phyloP scores from a whole-genome alignment of 2,797 vertebrate species.

The Taenioides sp. region DNA sequence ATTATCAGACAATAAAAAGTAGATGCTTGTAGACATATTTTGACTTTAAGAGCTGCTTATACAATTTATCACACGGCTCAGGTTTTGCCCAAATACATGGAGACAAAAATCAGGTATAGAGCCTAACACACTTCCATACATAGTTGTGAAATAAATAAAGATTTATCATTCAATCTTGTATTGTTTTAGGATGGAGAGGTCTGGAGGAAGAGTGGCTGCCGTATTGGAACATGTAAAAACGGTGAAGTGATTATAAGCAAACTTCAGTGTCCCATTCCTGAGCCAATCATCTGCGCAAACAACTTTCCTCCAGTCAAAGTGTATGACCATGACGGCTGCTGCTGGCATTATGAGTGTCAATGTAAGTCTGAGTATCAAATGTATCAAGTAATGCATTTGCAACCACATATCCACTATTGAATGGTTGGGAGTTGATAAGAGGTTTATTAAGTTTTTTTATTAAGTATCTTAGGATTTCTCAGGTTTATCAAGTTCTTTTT shows the following conservation, averaged over 20 bases:
- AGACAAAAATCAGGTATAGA: too few relatives aligned
- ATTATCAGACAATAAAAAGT: too few relatives aligned
- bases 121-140: not conserved
- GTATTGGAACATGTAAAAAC: slow-evolving; percentile 70
- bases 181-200: slow-evolving; percentile 76
- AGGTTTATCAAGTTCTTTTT: too few relatives aligned
- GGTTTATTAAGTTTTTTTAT: too few relatives aligned
- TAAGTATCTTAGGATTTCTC: too few relatives aligned
- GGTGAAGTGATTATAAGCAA: slow-evolving; percentile 47
- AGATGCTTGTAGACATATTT: too few relatives aligned
- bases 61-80: too few relatives aligned
- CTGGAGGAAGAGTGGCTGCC: slow-evolving; percentile 75
- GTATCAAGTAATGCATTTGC: not conserved
- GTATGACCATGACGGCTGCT: slow-evolving; percentile 76
- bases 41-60: too few relatives aligned
- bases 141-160: not conserved
- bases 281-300: slow-evolving; percentile 77
- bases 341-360: slow-evolving; percentile 79
- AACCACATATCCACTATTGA: not conserved
- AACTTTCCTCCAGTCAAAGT: slow-evolving; percentile 73
- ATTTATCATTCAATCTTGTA: not conserved
- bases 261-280: slow-evolving; percentile 55
- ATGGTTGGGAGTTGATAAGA: too few relatives aligned
- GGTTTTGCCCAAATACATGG: too few relatives aligned
- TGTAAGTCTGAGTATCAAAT: slow-evolving; percentile 48